phyloP scores from a whole-genome alignment of 2,113 vertebrate genomes.

The Odontesthes bonariensis region DNA sequence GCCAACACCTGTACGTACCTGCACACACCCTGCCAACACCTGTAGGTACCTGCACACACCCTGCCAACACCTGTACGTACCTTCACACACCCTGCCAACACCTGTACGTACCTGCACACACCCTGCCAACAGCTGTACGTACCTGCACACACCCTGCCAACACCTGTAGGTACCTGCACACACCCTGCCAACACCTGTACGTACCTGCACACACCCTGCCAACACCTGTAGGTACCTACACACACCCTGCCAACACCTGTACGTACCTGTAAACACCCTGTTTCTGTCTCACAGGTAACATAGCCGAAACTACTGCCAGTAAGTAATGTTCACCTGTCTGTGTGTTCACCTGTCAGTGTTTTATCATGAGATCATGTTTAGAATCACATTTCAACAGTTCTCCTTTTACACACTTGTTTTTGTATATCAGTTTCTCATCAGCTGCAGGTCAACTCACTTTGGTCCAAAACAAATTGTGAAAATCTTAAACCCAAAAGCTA shows the following conservation, averaged over 20 bases:
- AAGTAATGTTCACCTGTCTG: slow-evolving; percentile 41
- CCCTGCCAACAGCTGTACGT: no score
- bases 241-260: no score
- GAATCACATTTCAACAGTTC: neutral
- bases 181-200: neutral
- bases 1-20: slow-evolving; percentile 90
- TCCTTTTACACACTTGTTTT: no score
- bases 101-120: slow-evolving; percentile 86
- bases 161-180: no score
- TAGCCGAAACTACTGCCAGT: slow-evolving; percentile 48
- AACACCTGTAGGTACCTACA: slow-evolving; percentile 87
- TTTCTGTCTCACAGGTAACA: slow-evolving; percentile 63
- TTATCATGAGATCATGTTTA: slow-evolving; percentile 21
- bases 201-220: slow-evolving; percentile 71
- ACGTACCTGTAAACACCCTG: neutral
- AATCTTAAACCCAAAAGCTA: neutral
- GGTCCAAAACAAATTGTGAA: neutral
- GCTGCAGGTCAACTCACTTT: neutral
- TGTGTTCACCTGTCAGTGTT: slow-evolving; percentile 38
- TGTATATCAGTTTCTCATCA: neutral
- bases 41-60: no score
- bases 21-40: no score
- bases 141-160: no score
- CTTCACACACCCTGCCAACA: slow-evolving; percentile 82
- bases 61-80: slow-evolving; percentile 80